These are phyloP conservation scores for Patella caerulea DNA, from an alignment of 2,888 invertebrate genomes.

Conservation along the genomic window DNA sequence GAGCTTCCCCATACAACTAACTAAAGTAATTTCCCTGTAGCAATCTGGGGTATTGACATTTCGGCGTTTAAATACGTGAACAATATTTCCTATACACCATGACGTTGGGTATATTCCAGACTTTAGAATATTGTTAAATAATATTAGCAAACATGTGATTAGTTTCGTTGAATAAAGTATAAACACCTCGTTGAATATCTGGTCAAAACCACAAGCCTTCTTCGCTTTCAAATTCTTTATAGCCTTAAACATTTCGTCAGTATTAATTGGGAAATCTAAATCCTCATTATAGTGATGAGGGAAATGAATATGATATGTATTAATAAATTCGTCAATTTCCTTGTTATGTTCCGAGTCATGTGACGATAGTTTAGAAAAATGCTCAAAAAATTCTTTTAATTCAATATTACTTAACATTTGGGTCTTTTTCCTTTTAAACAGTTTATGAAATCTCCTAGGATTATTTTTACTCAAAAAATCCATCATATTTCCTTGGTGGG, in stretches of 20 bases:
- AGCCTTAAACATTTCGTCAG: neutral
- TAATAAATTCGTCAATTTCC: neutral
- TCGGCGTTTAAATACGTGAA: neutral
- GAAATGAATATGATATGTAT: neutral
- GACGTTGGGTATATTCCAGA: neutral
- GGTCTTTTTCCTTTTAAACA: neutral
- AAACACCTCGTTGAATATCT: neutral
- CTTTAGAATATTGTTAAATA: neutral
- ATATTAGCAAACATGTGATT: neutral
- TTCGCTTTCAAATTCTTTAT: neutral
- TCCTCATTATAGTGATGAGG: neutral
- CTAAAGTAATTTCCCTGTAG: neutral
- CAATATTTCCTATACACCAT: constrained; percentile 8
- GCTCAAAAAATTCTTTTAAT: neutral
- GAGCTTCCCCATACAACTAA: neutral
- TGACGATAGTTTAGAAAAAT: neutral
- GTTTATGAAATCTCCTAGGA: constrained; percentile 2
- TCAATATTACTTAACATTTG: neutral
- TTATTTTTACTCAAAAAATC: neutral
- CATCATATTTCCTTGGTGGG: constrained; percentile 3
- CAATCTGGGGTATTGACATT: neutral
- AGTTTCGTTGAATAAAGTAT: neutral
- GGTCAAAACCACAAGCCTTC: neutral
- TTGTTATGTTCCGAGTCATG: neutral
- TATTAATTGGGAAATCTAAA: neutral